Evolutionary conservation across 1,140 invertebrate species (phyloP).

Genomic region (Battus philenor): DNA sequence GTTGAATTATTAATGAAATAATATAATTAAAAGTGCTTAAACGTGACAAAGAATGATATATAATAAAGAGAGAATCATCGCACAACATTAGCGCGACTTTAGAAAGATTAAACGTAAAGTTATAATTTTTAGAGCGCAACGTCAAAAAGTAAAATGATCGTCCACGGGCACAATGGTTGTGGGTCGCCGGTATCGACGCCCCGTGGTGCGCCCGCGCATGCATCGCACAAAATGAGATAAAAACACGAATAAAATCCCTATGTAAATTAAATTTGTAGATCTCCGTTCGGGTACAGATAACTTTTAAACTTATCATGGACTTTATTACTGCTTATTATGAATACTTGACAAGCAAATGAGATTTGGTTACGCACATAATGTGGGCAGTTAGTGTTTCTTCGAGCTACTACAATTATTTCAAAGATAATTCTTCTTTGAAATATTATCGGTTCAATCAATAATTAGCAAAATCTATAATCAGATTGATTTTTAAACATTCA

Average conservation of each 20-base stretch:
- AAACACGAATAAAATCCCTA: slow-evolving; percentile 61
- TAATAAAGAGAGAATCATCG: neutral
- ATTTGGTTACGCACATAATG: slow-evolving; percentile 11
- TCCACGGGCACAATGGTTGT: slow-evolving; percentile 53
- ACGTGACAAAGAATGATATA: no score
- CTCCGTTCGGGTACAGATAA: slow-evolving; percentile 39
- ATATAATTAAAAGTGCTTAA: no score
- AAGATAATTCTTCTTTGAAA: slow-evolving; percentile 14
- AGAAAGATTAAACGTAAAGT: slow-evolving; percentile 49
- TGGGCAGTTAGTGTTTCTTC: slow-evolving; percentile 3
- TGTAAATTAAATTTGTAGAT: slow-evolving; percentile 68
- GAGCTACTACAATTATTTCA: slow-evolving; percentile 1
- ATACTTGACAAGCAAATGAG: slow-evolving; percentile 13
- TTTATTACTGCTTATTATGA: slow-evolving; percentile 20
- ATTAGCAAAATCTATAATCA: no score
- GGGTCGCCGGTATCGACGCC: slow-evolving; percentile 37
- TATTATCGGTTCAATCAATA: slow-evolving; percentile 9
- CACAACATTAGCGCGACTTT: slow-evolving; percentile 32
- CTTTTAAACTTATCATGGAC: slow-evolving; percentile 32
- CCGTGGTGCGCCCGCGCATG: slow-evolving; percentile 48
- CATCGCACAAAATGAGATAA: slow-evolving; percentile 47
- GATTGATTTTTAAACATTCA: no score
- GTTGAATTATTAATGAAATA: no score
- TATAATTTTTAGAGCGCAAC: slow-evolving; percentile 60
- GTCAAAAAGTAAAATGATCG: slow-evolving; percentile 50